Percentiles rank a stretch among this genome's conserved stretches.
Conservation (phyloP, 2,113 vertebrate genomes). For the Pteropus alecto region DNA sequence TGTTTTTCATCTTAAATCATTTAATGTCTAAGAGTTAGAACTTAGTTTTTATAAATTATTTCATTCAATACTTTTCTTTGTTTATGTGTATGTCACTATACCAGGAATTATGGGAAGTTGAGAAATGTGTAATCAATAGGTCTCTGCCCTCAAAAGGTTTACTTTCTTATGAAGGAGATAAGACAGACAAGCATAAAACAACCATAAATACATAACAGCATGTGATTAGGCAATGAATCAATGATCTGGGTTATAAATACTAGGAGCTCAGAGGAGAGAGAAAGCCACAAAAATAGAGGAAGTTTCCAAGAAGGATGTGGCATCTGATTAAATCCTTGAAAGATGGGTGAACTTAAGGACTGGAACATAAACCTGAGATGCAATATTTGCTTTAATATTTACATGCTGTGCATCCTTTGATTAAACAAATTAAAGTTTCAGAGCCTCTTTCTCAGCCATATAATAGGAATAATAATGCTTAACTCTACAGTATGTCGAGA, state of each 20-base stretch:
- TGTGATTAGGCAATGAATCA: neutral
- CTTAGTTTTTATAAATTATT: neutral
- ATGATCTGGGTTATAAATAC: neutral
- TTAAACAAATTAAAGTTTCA: neutral
- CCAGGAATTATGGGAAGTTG: neutral
- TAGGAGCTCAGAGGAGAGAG: neutral
- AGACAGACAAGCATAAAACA: neutral
- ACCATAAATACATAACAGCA: neutral
- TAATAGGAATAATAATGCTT: neutral
- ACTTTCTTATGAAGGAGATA: constrained; percentile 8
- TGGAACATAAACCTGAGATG: neutral
- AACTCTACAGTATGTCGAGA: neutral
- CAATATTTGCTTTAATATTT: neutral
- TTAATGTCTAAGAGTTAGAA: neutral
- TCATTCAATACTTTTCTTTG: neutral
- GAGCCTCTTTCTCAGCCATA: neutral
- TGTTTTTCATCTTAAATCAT: neutral
- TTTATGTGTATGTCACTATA: neutral
- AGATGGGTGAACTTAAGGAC: neutral
- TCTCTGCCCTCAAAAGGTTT: neutral
- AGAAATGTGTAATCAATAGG: neutral
- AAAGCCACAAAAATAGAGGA: neutral
- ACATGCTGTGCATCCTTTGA: neutral
- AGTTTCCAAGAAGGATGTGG: neutral
- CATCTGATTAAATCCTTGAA: neutral